Base-by-base conservation (phyloP, 2,113 vertebrate genomes). In the Pao palembangensis region DNA sequence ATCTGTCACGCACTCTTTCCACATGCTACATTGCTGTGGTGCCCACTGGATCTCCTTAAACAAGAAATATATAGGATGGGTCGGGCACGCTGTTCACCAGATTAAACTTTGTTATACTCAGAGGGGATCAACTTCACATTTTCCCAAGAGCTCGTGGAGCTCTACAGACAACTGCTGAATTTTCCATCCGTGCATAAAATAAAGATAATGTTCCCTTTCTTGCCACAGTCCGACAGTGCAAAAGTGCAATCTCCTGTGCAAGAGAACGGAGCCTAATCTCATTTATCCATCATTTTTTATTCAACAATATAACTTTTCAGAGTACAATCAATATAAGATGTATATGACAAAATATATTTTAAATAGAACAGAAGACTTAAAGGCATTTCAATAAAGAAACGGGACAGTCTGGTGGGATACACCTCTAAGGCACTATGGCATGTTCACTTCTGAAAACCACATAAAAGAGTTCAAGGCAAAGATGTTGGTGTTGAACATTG, bases 301-400 rank as follows among this genome's bases (percentile, higher is more conserved):
- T 88, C 62, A 73, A 86, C 82, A 84, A 79, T 80, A 81, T 83
- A 81, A 74, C 38, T 72, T 85, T 76, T 78, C 47, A 73, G 87
- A 81, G 77, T 90, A 87, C 80, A 87, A 83, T 84, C 75, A 75
- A 78, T 87, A 71, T 52, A 79, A 88, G 83, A 73, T 88, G 89
- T 61, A 80, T 78, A 69, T 86, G 81, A 85, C 79, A 87, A 88
- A 85, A 87, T 85, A 88, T 81, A 86, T 80, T 82, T 89, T 88
- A 87, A 87, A 87, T 85, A 89, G 71, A 76, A 73, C 61, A 54
- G 61, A 63, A 79, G 70, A 73, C 73, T 75, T 79, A 65, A 70
- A 78, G 74, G 76, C 66, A 72, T 72, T 76, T 85, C 63, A 75
- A 25, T 51, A 61, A 81, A 63, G 65, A 57, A 64, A 72, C 58